Base-by-base conservation (phyloP, 2,113 vertebrate genomes). In the Salvelinus alpinus region DNA sequence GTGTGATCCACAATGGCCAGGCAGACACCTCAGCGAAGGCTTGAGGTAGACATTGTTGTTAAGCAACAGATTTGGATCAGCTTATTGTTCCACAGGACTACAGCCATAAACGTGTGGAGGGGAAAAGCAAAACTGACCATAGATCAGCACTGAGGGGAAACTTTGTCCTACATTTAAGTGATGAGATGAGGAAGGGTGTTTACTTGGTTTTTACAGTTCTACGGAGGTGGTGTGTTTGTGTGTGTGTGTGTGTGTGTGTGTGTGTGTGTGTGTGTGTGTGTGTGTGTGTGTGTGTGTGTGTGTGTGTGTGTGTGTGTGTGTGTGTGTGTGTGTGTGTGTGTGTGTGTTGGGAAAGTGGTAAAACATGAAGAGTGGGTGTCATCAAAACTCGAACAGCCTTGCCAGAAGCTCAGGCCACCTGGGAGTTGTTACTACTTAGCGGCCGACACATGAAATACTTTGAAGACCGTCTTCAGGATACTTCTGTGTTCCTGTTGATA, bases 401-500 rank as follows among this genome's bases (percentile, higher is more conserved):
- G 67, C 76, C 78, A 72, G 75, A 64, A 65, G 20, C 48, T 34
- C 65, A 71, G 79, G 76, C 82, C 86, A 79, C 79, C 75, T 65
- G 54, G 0, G 83, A 80, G 79, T 64, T 79, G 82, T 76, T 82
- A 78, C n/a, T 31, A 73, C 79, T 73, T 72, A 38, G 65, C 7
- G 70, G 27, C n/a, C 7, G 68, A 22, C n/a, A 20, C 38, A 74
- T 75, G 29, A 47, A 77, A 71, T 22, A 34, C 78, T 85, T 84
- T 83, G 82, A 87, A 85, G 83, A 74, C 57, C 5, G 74, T 20
- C 54, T 38, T 38, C 84, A 84, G 84, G 87, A 88, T 78, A 83
- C 76, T 81, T 69, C 77, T 86, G 82, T 86, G 81, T 86, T 89
- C 79, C 85, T 86, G 87, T 89, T 89, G 90, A 90, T 90, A 89